phyloP scores from a whole-genome alignment of 2,113 vertebrate genomes.

The Ictalurus furcatus region DNA sequence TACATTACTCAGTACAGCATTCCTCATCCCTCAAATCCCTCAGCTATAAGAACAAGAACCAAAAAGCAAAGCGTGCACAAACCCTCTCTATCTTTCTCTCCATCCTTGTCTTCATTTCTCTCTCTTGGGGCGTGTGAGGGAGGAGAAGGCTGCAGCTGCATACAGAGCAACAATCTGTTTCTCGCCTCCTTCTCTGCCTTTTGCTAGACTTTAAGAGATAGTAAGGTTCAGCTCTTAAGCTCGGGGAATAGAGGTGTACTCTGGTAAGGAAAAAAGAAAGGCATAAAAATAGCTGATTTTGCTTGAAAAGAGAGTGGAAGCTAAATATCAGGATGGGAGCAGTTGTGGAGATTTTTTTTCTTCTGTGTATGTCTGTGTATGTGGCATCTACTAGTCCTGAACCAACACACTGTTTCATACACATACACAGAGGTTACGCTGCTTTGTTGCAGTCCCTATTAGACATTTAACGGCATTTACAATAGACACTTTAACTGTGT shows the following conservation, averaged over 20 bases:
- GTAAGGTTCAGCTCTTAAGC: constrained; percentile 18
- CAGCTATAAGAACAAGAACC: constrained; percentile 27
- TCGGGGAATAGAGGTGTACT: constrained; percentile 22
- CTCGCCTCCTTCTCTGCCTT: constrained; percentile 23
- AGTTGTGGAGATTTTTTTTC: neutral
- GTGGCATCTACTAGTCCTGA: constrained; percentile 16
- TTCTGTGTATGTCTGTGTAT: constrained; percentile 7
- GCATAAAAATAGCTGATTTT: constrained; percentile 21
- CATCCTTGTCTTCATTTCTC: constrained; percentile 19
- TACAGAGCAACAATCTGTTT: constrained; percentile 35
- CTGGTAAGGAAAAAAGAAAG: neutral
- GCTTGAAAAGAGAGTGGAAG: constrained; percentile 25
- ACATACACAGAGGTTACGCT: neutral
- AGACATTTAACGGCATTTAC: constrained; percentile 35
- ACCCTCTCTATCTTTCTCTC: constrained; percentile 20
- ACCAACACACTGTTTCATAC: neutral
- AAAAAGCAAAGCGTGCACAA: constrained; percentile 21
- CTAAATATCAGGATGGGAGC: constrained; percentile 18
- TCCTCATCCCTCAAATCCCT: constrained; percentile 43
- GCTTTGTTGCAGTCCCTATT: constrained; percentile 19
- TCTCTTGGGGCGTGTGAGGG: constrained; percentile 16
- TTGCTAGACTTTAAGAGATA: constrained; percentile 26
- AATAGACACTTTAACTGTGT: neutral
- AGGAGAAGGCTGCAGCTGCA: constrained; percentile 26
- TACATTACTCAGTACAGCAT: constrained; percentile 33